A percentile compares a stretch with the other conserved stretches of the same genome.
phyloP scores from a whole-genome alignment of 2,113 vertebrate genomes.

The Pomatostomus ruficeps region DNA sequence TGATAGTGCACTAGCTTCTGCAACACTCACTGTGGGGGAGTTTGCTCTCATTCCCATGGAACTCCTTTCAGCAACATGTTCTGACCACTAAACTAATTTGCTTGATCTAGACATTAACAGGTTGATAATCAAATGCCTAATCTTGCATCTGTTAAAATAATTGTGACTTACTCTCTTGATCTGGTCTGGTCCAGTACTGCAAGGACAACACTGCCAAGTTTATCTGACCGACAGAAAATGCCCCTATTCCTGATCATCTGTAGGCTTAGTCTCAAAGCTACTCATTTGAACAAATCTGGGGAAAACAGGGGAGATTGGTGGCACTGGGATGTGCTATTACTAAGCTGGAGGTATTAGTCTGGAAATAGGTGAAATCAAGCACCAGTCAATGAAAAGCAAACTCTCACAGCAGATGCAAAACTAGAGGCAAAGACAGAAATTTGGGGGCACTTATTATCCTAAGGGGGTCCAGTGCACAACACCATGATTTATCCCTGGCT shows the following conservation, averaged over 20 bases:
- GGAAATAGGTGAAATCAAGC: neutral
- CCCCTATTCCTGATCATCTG: neutral
- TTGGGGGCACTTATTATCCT: neutral
- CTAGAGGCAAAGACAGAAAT: neutral
- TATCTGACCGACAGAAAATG: neutral
- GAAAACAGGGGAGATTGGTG: neutral
- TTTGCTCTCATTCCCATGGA: neutral
- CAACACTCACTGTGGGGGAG: neutral
- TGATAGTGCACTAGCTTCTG: neutral
- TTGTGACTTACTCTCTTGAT: neutral
- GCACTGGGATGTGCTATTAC: neutral
- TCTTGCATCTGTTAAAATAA: neutral
- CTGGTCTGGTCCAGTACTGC: neutral
- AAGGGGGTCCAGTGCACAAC: neutral
- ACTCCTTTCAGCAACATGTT: neutral
- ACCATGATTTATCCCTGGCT: neutral
- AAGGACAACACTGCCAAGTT: neutral
- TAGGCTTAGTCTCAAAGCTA: neutral
- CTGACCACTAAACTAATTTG: neutral
- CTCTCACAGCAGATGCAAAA: neutral
- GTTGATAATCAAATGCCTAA: neutral
- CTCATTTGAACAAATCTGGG: neutral
- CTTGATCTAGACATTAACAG: neutral
- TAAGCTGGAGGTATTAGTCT: neutral
- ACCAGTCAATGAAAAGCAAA: neutral